A percentile compares a stretch with the other conserved stretches of the same genome.
Conservation (phyloP, 2,888 invertebrate genomes). For the Hybos culiciformis region DNA sequence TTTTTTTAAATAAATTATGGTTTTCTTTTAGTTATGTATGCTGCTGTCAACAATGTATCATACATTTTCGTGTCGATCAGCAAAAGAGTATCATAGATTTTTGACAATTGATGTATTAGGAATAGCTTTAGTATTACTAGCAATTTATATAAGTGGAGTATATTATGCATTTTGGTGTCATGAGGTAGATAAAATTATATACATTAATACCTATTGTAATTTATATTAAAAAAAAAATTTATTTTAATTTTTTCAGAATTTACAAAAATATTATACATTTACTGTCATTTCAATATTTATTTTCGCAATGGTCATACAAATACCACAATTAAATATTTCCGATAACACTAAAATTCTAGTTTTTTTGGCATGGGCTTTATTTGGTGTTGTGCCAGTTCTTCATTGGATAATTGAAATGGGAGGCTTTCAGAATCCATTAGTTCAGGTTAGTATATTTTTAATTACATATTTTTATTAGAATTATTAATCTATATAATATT, state of each 20-base stretch:
- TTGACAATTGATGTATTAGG: slow-evolving; percentile 86
- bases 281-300: slow-evolving; percentile 70
- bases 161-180: slow-evolving; percentile 97
- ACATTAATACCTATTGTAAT: not conserved
- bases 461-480: no score
- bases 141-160: slow-evolving; percentile 89
- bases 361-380: slow-evolving; percentile 75
- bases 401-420: slow-evolving; percentile 88
- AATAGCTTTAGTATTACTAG: slow-evolving; percentile 80
- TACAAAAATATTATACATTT: slow-evolving; percentile 68
- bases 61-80: slow-evolving; percentile 86
- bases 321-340: slow-evolving; percentile 57
- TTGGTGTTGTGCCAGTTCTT: slow-evolving; percentile 78
- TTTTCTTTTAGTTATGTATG: slow-evolving; percentile 71
- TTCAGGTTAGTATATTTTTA: slow-evolving; percentile 60
- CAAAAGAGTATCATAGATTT: slow-evolving; percentile 71
- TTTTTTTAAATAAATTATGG: no score
- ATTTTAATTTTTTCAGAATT: slow-evolving; percentile 41
- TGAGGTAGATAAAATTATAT: slow-evolving; percentile 45
- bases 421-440: slow-evolving; percentile 72
- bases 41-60: slow-evolving; percentile 82
- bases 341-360: slow-evolving; percentile 61
- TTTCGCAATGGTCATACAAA: slow-evolving; percentile 65
- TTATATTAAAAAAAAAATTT: not conserved
- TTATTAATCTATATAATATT: no score